A percentile compares a stretch with the other conserved stretches of the same genome.
Conservation (phyloP, 2,113 vertebrate genomes). For the Pollachius pollachius region DNA sequence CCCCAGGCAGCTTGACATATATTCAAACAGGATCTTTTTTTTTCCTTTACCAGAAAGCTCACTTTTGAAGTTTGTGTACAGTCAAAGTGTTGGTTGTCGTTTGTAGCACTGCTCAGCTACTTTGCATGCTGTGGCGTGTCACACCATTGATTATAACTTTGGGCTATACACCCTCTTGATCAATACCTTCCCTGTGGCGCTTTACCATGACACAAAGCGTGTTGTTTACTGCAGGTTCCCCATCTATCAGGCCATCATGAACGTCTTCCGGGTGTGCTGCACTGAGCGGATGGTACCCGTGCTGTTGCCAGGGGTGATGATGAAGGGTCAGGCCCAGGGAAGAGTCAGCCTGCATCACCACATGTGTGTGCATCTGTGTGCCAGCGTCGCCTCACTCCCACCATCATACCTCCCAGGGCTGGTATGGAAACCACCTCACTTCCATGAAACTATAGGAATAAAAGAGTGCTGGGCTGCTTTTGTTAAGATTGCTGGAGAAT, state of each 20-base stretch:
- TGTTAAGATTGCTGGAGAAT: no score
- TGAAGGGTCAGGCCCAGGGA: conserved; percentile 73
- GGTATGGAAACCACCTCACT: conserved; percentile 73
- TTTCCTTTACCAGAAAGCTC: no score
- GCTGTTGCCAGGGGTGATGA: conserved; percentile 74
- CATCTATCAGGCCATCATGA: conserved; percentile 81
- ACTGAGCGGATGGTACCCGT: conserved; percentile 82
- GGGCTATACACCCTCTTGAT: no score
- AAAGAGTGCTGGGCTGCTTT: not conserved
- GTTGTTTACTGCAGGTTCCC: conserved; percentile 67
- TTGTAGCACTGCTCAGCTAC: no score
- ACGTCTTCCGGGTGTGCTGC: conserved; percentile 79
- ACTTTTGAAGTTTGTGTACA: no score
- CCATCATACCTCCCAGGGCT: conserved; percentile 76
- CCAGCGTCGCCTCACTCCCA: conserved; percentile 79
- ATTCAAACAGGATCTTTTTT: no score
- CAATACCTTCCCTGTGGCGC: no score
- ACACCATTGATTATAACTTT: no score
- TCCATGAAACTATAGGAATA: not conserved
- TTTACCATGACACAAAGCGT: no score
- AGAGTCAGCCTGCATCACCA: conserved; percentile 84
- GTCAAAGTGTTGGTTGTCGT: no score
- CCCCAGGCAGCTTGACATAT: no score
- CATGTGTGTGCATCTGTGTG: conserved; percentile 84
- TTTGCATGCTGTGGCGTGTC: no score